These are phyloP conservation scores for Spermophilus dauricus DNA, from an alignment of 2,113 vertebrate genomes.

Conservation along the genomic window DNA sequence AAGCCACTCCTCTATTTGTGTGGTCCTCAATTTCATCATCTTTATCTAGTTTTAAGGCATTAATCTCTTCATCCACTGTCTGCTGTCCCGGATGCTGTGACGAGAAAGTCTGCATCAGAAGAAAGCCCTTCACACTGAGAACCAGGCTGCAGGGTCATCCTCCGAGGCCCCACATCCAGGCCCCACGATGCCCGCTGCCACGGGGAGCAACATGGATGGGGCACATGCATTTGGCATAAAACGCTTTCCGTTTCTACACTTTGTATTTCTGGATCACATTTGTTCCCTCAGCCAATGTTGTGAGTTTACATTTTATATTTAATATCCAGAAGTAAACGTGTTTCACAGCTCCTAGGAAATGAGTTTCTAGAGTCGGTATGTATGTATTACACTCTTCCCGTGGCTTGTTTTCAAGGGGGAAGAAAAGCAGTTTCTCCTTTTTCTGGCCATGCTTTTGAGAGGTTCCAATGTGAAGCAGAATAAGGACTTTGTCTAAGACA, in stretches of 20 bases:
- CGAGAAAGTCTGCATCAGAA: background rate
- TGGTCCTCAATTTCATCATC: constrained; percentile 57
- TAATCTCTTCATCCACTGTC: background rate
- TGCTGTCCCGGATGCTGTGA: background rate
- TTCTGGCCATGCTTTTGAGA: background rate
- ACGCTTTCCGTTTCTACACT: background rate
- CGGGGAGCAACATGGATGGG: background rate
- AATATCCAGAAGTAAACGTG: constrained; percentile 23
- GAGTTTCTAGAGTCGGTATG: background rate
- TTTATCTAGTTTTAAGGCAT: constrained; percentile 58
- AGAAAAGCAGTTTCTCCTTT: background rate
- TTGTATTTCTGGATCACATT: background rate
- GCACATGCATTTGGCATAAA: background rate
- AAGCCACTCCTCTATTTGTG: constrained; percentile 60
- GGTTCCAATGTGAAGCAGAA: background rate
- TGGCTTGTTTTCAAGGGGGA: background rate
- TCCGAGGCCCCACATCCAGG: accelerated
- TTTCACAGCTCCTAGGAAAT: constrained; percentile 15
- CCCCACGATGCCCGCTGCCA: too few relatives aligned
- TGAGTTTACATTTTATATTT: background rate
- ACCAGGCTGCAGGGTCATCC: background rate
- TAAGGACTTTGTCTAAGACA: background rate
- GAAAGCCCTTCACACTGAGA: background rate
- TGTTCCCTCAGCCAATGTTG: background rate
- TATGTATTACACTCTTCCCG: background rate